Percentiles rank a stretch among this genome's conserved stretches.
Evolutionary conservation across 2,113 vertebrate species (phyloP).

Genomic region (Percina caprodes): DNA sequence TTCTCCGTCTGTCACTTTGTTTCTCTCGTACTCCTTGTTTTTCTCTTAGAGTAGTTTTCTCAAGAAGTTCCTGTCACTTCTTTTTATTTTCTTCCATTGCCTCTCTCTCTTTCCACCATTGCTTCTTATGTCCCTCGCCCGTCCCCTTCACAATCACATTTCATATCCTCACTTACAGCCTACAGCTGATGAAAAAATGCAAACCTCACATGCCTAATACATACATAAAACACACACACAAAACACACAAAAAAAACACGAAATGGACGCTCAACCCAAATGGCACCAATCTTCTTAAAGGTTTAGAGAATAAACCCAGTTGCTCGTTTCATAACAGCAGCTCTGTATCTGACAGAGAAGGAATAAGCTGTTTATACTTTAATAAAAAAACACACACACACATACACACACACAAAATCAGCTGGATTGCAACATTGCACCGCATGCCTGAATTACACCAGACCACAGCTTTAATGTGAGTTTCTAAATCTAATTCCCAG

Average conservation of each 20-base stretch:
- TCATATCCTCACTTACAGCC: constrained; percentile 62
- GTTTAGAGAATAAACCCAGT: constrained; percentile 78
- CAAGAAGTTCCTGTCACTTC: background rate
- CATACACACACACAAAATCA: constrained; percentile 47
- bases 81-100: constrained; percentile 1
- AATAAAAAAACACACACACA: constrained; percentile 46
- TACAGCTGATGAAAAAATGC: constrained; percentile 65
- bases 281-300: constrained; percentile 78
- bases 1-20: background rate
- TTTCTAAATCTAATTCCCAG: constrained; percentile 29
- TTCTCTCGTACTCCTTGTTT: constrained; percentile 2
- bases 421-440: constrained; percentile 47
- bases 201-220: constrained; percentile 62
- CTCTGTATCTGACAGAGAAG: constrained; percentile 35
- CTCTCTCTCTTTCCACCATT: constrained; percentile 18
- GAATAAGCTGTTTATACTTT: constrained; percentile 69
- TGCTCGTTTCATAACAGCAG: constrained; percentile 71
- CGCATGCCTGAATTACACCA: constrained; percentile 58
- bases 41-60: background rate
- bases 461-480: constrained; percentile 21
- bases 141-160: constrained; percentile 23
- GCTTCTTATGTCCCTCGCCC: constrained; percentile 9
- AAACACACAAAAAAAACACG: constrained; percentile 25
- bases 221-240: constrained; percentile 22
- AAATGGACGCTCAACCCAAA: constrained; percentile 57